Percentiles rank a stretch among this genome's conserved stretches.
Evolutionary conservation across 2,797 vertebrate species (phyloP).

Genomic region (Sebastes miniatus): DNA sequence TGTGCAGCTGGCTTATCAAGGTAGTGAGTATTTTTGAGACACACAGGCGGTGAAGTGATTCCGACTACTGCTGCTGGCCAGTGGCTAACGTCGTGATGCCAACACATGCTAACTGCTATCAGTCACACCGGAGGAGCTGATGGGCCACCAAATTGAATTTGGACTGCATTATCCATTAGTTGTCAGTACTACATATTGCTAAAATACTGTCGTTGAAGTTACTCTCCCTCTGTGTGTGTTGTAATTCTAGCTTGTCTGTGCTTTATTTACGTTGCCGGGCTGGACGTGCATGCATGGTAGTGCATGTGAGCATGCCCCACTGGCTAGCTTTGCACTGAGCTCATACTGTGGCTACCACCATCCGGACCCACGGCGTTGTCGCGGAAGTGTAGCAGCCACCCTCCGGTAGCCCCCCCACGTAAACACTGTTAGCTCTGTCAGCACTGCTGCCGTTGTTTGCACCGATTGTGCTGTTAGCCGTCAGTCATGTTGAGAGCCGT

Average conservation of each 20-base stretch:
- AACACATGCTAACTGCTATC: no score
- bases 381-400: accelerated
- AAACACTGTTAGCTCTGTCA: background rate
- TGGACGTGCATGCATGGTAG: background rate
- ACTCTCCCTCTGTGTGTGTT: background rate
- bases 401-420: background rate
- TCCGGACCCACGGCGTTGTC: no score
- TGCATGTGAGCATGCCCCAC: background rate
- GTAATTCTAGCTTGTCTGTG: no score
- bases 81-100: no score
- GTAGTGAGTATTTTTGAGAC: no score
- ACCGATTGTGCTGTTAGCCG: background rate
- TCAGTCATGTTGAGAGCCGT: background rate
- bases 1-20: no score
- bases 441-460: background rate
- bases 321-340: background rate
- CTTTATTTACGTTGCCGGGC: background rate
- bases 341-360: background rate
- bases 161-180: no score
- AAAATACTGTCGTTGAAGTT: no score
- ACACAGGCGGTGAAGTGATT: no score
- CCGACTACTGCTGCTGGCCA: no score
- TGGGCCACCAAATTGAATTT: no score
- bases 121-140: no score
- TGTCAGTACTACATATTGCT: accelerated